These are phyloP conservation scores for Callyntrura guangdongensis DNA, from an alignment of 2,888 invertebrate species.

Conservation along the genomic window DNA sequence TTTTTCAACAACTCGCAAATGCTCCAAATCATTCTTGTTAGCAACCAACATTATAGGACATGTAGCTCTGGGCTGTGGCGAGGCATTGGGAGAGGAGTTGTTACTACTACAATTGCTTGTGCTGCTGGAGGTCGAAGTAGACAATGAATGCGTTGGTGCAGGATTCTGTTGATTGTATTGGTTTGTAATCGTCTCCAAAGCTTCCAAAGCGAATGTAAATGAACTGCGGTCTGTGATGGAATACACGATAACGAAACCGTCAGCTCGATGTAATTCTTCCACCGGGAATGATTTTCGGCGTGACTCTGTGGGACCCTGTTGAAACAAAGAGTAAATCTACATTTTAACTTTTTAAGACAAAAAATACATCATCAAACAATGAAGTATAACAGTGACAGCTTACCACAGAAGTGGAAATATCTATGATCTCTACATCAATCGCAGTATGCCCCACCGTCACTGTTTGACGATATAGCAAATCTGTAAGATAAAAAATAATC, in stretches of 20 bases:
- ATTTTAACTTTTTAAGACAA: not conserved
- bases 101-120: slow-evolving; percentile 40
- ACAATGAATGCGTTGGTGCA: slow-evolving; percentile 28
- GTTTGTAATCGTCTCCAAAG: slow-evolving; percentile 87
- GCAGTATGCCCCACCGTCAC: slow-evolving; percentile 91
- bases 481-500: slow-evolving; percentile 87
- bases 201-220: slow-evolving; percentile 90
- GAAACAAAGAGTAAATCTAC: slow-evolving; percentile 7
- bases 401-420: slow-evolving; percentile 89
- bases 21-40: slow-evolving; percentile 93
- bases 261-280: slow-evolving; percentile 91
- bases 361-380: not conserved
- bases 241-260: slow-evolving; percentile 92
- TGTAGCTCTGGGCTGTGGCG: slow-evolving; percentile 75
- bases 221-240: slow-evolving; percentile 91
- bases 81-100: slow-evolving; percentile 66
- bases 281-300: slow-evolving; percentile 86
- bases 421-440: slow-evolving; percentile 92
- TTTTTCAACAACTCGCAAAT: slow-evolving; percentile 91
- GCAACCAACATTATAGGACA: slow-evolving; percentile 90
- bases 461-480: slow-evolving; percentile 92
- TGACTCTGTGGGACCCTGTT: slow-evolving; percentile 85
- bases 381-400: no score
- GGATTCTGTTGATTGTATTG: slow-evolving; percentile 69
- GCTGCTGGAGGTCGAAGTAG: slow-evolving; percentile 55